Conservation (phyloP, 2,888 invertebrate genomes). For the Mayetiola destructor region DNA sequence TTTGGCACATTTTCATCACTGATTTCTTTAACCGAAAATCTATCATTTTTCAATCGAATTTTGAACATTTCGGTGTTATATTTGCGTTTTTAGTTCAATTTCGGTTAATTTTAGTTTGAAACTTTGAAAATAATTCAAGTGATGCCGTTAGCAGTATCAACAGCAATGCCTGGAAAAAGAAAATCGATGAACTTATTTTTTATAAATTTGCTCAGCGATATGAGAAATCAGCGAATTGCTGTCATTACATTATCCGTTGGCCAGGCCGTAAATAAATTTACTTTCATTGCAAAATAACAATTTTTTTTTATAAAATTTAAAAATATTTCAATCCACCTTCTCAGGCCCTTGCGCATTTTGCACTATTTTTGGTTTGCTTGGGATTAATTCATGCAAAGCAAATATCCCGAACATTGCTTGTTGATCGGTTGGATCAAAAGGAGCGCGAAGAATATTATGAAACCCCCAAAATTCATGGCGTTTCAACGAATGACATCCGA, state of each 20-base stretch:
- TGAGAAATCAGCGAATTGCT: neutral
- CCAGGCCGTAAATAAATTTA: neutral
- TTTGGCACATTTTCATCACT: too few relatives aligned
- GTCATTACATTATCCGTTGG: neutral
- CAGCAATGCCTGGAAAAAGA: neutral
- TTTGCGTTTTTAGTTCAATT: too few relatives aligned
- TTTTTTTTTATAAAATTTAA: neutral
- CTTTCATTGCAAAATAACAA: neutral
- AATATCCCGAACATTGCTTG: slow-evolving; percentile 30
- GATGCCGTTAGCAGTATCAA: too few relatives aligned
- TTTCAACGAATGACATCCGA: slow-evolving; percentile 29
- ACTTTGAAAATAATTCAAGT: too few relatives aligned
- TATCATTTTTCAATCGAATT: too few relatives aligned
- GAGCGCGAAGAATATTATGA: slow-evolving; percentile 31
- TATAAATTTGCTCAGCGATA: slow-evolving; percentile 1
- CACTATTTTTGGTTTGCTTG: slow-evolving; percentile 31
- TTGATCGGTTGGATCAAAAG: slow-evolving; percentile 33
- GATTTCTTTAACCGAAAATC: too few relatives aligned
- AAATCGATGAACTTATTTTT: neutral
- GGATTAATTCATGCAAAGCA: slow-evolving; percentile 34
- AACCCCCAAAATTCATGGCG: slow-evolving; percentile 21
- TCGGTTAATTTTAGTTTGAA: too few relatives aligned
- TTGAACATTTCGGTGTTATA: too few relatives aligned
- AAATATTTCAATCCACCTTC: slow-evolving; percentile 14
- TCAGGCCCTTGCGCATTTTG: slow-evolving; percentile 31